A percentile compares a stretch with the other conserved stretches of the same genome.
Conservation (phyloP, 2,888 invertebrate species). For the Acleris cristana region DNA sequence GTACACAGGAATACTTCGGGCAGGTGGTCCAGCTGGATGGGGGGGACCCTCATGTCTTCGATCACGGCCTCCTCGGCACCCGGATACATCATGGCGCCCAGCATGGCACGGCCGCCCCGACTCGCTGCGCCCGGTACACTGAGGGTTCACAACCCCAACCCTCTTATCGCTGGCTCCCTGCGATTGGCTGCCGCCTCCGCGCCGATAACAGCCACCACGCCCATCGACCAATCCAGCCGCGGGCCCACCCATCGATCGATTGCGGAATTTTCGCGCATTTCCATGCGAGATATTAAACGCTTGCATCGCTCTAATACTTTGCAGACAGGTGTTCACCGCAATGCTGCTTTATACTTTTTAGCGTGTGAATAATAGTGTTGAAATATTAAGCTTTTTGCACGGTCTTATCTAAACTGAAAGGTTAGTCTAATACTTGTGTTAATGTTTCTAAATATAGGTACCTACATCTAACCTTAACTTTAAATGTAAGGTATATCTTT, state of each 20-base stretch:
- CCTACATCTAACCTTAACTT: no score
- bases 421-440: no score
- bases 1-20: constrained; percentile 90
- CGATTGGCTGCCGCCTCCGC: constrained; percentile 67
- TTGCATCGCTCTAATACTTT: constrained; percentile 64
- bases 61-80: constrained; percentile 67
- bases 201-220: constrained; percentile 78
- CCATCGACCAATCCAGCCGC: constrained; percentile 70
- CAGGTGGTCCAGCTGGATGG: constrained; percentile 88
- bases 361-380: background rate
- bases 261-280: constrained; percentile 71
- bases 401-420: no score
- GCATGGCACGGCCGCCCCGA: constrained; percentile 71
- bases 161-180: constrained; percentile 66
- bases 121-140: constrained; percentile 69
- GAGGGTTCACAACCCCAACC: constrained; percentile 75
- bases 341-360: constrained; percentile 52
- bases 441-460: no score
- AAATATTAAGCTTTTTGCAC: background rate
- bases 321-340: constrained; percentile 56
- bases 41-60: constrained; percentile 87
- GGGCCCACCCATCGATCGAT: constrained; percentile 79
- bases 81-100: constrained; percentile 82
- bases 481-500: no score
- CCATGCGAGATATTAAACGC: constrained; percentile 69